Base-by-base conservation (phyloP, 2,888 invertebrate species). In the Psococerastis gibbosa region DNA sequence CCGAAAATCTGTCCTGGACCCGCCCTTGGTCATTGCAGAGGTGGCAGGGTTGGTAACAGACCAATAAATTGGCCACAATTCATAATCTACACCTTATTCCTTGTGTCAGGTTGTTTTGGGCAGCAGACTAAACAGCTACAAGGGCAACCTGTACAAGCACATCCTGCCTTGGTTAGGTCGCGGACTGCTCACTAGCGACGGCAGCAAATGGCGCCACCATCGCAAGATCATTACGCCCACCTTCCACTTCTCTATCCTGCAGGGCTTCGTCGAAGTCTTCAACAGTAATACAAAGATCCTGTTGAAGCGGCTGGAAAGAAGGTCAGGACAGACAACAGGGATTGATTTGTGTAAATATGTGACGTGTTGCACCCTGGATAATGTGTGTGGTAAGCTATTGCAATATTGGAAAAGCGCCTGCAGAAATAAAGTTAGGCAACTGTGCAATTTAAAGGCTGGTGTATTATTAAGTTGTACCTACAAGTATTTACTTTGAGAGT, bases 91-190 rank as follows among this genome's bases (percentile, higher is more conserved):
- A 33, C 13, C 13, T 22, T 42, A 22, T n/a, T n/a, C n/a, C n/a
- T n/a, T n/a, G n/a, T n/a, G n/a, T 20, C 45, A 83, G 60, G 64
- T 81, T 41, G 72, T 83, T 51, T 68, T 84, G 17, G 78, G 81
- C 57, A 83, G 82, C 52, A 75, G 81, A 54, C 75, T 78, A 2
- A 75, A 80, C 60, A 79, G 83, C 50, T 81, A 83, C 63, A 84
- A 84, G 59, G 75, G 82, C 17, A 63, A 71, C 8, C 82, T 83
- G 55, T 83, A 83, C 61, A 67, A 71, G 53, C 78, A 81, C 65
- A 82, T 84, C 62, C 73, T 80, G 55, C 83, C 83, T 0, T 84
- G 83, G 83, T 71, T 84, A 46, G 83, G 83, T 56, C 72, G 83
- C 53, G 83, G 83, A 54, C 73, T 83, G 6, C 71, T 83, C 22